Evolutionary conservation across 2,113 vertebrate genomes (phyloP).

Genomic region (Myrmecobius fasciatus): DNA sequence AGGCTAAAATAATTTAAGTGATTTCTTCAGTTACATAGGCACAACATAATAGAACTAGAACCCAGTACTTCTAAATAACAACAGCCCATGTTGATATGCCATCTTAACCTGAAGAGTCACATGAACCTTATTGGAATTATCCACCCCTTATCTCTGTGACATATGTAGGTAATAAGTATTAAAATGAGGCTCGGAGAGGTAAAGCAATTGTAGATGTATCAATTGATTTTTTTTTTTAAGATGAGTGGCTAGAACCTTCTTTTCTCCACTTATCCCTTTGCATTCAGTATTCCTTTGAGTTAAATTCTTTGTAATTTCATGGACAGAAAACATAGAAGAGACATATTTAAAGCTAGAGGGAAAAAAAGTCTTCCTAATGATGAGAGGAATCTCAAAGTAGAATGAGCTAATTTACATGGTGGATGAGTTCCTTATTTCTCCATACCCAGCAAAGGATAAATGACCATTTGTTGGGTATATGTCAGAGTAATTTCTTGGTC

Average conservation of each 20-base stretch:
- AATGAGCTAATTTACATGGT: background rate
- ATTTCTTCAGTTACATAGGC: background rate
- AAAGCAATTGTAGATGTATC: background rate
- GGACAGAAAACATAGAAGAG: background rate
- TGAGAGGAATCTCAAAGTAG: background rate
- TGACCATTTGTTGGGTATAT: background rate
- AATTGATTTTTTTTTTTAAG: background rate
- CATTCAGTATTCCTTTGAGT: no score
- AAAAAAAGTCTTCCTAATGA: background rate
- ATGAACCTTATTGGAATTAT: no score
- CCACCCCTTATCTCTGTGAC: background rate
- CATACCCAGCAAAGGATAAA: background rate
- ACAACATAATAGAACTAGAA: background rate
- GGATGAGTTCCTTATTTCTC: background rate
- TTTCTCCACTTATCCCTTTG: no score
- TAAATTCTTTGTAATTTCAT: background rate
- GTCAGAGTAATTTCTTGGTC: background rate
- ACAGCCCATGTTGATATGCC: background rate
- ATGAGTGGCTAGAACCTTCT: background rate
- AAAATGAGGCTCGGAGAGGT: background rate
- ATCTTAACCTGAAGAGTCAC: background rate
- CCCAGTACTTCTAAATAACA: background rate
- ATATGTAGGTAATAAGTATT: background rate
- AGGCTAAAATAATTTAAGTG: background rate
- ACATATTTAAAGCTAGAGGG: background rate